These are phyloP conservation scores for Cheiracanthium punctorium DNA, from an alignment of 2,888 invertebrate species.

Conservation along the genomic window DNA sequence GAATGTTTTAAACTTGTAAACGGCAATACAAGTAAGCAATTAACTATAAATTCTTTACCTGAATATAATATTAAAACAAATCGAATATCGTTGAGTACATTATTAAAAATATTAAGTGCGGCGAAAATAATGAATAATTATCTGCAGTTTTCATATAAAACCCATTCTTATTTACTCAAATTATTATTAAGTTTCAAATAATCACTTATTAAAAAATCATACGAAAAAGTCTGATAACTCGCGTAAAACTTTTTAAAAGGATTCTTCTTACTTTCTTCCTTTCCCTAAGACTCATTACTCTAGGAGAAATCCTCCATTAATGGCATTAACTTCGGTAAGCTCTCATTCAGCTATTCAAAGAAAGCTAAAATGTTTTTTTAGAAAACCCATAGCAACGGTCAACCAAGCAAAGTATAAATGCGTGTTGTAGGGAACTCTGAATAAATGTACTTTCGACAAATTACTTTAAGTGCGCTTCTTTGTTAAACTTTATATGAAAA, in stretches of 20 bases:
- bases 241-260: neutral
- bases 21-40: no score
- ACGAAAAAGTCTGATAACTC: neutral
- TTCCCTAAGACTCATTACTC: neutral
- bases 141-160: no score
- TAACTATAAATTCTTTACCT: no score
- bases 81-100: no score
- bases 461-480: constrained; percentile 13
- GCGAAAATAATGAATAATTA: no score
- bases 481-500: constrained; percentile 8
- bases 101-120: no score
- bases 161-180: no score
- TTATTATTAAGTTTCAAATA: no score
- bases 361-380: neutral
- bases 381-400: constrained; percentile 4
- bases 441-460: neutral
- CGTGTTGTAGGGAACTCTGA: neutral
- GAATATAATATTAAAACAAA: no score
- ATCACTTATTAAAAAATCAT: neutral
- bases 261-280: neutral
- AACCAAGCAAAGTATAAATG: neutral
- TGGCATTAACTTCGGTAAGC: neutral
- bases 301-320: neutral
- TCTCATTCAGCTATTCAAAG: neutral
- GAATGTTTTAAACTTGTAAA: no score